Evolutionary conservation across 1,140 invertebrate genomes (phyloP).

Genomic region (Drosophila fuyamai): DNA sequence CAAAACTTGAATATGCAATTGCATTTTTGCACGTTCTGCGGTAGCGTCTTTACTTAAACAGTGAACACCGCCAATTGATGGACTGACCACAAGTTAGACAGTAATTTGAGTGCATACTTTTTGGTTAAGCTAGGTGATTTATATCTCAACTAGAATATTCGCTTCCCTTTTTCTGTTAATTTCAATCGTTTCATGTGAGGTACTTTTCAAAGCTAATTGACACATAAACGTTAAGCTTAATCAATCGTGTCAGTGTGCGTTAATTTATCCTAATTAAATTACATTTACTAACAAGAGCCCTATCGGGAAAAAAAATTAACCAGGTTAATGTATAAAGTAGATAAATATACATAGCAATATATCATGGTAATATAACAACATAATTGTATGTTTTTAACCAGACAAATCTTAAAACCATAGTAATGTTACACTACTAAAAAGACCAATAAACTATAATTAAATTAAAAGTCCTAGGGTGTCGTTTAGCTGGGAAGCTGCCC

Average conservation of each 20-base stretch:
- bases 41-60: constrained; percentile 31
- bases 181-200: constrained; percentile 22
- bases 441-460: neutral
- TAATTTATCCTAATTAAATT: too few relatives aligned
- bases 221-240: neutral
- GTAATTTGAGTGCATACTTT: neutral
- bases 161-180: constrained; percentile 35
- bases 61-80: constrained; percentile 23
- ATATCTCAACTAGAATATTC: constrained; percentile 57
- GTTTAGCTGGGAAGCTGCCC: neutral
- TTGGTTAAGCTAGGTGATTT: constrained; percentile 40
- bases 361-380: too few relatives aligned
- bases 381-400: too few relatives aligned
- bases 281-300: too few relatives aligned
- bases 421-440: too few relatives aligned
- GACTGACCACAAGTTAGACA: neutral
- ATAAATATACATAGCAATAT: too few relatives aligned
- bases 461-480: too few relatives aligned
- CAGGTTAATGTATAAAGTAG: neutral
- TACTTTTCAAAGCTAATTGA: neutral
- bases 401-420: too few relatives aligned
- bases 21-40: constrained; percentile 59
- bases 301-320: too few relatives aligned
- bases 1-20: constrained; percentile 82
- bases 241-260: too few relatives aligned